Evolutionary conservation across 1,140 invertebrate species (phyloP).

Genomic region (Drosophila pruinosa): DNA sequence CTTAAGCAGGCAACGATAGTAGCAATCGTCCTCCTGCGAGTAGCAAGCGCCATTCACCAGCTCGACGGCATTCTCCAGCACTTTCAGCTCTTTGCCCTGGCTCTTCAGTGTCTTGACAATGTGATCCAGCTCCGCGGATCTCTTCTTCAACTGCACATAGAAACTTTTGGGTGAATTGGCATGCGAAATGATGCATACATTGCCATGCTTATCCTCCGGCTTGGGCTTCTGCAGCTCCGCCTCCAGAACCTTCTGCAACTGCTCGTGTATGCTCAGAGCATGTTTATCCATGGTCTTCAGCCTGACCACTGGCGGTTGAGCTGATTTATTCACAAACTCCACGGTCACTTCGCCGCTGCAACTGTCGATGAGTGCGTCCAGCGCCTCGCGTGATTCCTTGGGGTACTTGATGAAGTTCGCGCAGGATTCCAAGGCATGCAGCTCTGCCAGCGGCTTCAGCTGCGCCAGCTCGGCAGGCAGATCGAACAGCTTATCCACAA

Average conservation of each 20-base stretch:
- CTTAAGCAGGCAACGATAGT: slow-evolving; percentile 87
- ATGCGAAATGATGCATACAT: slow-evolving; percentile 84
- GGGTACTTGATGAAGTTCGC: slow-evolving; percentile 46
- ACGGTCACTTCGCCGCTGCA: slow-evolving; percentile 72
- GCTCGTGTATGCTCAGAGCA: slow-evolving; percentile 55
- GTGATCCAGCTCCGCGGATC: slow-evolving; percentile 85
- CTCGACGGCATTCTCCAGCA: neutral
- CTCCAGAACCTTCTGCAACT: slow-evolving; percentile 55
- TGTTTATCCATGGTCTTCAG: slow-evolving; percentile 48
- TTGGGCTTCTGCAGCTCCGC: slow-evolving; percentile 27
- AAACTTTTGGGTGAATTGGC: slow-evolving; percentile 87
- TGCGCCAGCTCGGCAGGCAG: slow-evolving; percentile 86
- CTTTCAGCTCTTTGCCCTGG: slow-evolving; percentile 28
- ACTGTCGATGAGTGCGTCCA: slow-evolving; percentile 67
- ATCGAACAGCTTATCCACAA: slow-evolving; percentile 85
- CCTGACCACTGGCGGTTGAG: slow-evolving; percentile 45
- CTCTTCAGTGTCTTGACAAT: slow-evolving; percentile 84
- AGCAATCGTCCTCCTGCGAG: slow-evolving; percentile 87
- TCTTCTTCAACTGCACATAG: slow-evolving; percentile 87
- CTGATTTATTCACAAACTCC: slow-evolving; percentile 53
- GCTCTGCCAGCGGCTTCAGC: slow-evolving; percentile 85
- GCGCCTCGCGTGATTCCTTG: slow-evolving; percentile 36
- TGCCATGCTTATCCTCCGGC: slow-evolving; percentile 23
- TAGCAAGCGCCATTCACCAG: slow-evolving; percentile 85
- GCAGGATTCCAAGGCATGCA: slow-evolving; percentile 84